Percentiles rank a stretch among this genome's conserved stretches.
Evolutionary conservation across 2,888 invertebrate species (phyloP).

Genomic region (Caenorhabditis sp.): DNA sequence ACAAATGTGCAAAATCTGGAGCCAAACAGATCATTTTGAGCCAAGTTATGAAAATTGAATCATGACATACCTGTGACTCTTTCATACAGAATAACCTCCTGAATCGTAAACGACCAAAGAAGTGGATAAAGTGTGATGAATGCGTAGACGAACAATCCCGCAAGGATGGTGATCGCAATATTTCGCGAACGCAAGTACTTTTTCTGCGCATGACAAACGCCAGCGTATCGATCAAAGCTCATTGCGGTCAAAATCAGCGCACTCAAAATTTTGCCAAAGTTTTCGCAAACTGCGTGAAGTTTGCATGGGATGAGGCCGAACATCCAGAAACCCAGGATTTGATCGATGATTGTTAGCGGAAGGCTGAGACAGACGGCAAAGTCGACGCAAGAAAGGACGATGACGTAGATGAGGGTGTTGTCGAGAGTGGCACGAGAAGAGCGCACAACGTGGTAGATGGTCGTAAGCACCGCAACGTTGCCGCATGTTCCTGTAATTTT

Average conservation of each 20-base stretch:
- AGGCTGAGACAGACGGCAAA: slow-evolving; percentile 68
- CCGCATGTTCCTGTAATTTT: slow-evolving; percentile 65
- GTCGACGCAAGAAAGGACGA: slow-evolving; percentile 68
- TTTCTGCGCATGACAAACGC: slow-evolving; percentile 66
- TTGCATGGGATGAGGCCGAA: slow-evolving; percentile 68
- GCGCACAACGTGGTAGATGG: slow-evolving; percentile 64
- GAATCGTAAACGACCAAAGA: slow-evolving; percentile 66
- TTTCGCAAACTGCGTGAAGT: slow-evolving; percentile 68
- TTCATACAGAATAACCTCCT: slow-evolving; percentile 67
- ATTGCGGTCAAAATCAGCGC: slow-evolving; percentile 66
- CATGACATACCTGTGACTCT: slow-evolving; percentile 53
- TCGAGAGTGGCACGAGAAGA: slow-evolving; percentile 59
- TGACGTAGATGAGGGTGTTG: slow-evolving; percentile 68
- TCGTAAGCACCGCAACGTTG: slow-evolving; percentile 67
- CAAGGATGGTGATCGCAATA: slow-evolving; percentile 61
- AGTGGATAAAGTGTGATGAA: slow-evolving; percentile 66
- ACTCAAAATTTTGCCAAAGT: slow-evolving; percentile 68
- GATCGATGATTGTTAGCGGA: slow-evolving; percentile 69
- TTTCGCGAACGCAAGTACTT: slow-evolving; percentile 60
- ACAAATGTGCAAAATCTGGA: too few relatives aligned
- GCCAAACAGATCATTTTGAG: too few relatives aligned
- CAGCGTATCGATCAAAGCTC: slow-evolving; percentile 68
- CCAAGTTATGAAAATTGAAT: too few relatives aligned
- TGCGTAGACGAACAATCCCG: slow-evolving; percentile 65
- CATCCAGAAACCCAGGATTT: slow-evolving; percentile 71